Conservation (phyloP, 53 echinoderm and acorn worm species). For the Stichopus horrens region DNA sequence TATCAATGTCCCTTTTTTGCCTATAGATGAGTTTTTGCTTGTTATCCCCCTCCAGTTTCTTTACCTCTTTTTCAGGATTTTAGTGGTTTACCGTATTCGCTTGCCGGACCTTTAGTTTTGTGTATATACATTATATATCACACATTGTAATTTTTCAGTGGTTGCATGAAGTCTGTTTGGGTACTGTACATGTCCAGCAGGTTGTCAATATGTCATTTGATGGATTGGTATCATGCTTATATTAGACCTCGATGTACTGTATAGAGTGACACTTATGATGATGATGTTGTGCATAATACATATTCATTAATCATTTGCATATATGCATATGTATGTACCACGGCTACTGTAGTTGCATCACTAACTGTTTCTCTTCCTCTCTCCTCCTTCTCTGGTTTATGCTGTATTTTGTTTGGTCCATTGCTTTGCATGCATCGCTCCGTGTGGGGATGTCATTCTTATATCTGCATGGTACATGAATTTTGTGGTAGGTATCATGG, state of each 20-base stretch:
- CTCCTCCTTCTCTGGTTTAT: background rate
- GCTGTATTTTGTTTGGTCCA: constrained; percentile 39
- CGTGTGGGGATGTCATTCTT: constrained; percentile 34
- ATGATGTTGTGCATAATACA: background rate
- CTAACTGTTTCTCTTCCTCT: constrained; percentile 27
- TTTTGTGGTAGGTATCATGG: background rate
- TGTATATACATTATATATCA: background rate
- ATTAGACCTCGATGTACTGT: too few relatives aligned
- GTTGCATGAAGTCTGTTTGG: background rate
- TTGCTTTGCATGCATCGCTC: constrained; percentile 37
- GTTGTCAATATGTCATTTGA: too few relatives aligned
- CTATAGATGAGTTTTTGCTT: background rate
- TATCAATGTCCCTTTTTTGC: background rate
- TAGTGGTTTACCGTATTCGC: background rate
- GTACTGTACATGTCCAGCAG: too few relatives aligned
- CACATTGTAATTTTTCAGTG: background rate
- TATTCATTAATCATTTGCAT: background rate
- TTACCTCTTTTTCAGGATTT: background rate
- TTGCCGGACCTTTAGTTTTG: background rate
- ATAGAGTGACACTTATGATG: too few relatives aligned
- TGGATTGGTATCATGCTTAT: too few relatives aligned
- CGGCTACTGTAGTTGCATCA: constrained; percentile 33
- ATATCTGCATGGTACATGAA: constrained; percentile 35
- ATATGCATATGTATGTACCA: background rate
- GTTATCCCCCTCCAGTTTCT: background rate